Percentiles rank a stretch among this genome's conserved stretches.
These are phyloP conservation scores for Drosophila lacertosa DNA, from an alignment of 1,140 invertebrate species.

Conservation along the genomic window DNA sequence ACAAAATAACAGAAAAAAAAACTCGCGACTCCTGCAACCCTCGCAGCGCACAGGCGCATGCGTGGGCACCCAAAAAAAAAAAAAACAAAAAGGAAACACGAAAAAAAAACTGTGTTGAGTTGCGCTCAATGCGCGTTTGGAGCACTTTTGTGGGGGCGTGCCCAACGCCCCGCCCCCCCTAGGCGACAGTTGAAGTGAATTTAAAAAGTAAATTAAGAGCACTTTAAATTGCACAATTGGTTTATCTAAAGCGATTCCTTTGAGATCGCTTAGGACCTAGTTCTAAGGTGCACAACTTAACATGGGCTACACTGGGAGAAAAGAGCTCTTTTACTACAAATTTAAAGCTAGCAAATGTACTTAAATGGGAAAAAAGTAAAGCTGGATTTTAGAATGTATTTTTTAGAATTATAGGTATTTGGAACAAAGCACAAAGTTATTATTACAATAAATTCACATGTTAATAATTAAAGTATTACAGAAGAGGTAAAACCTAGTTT, in stretches of 20 bases:
- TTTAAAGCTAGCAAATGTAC: too few relatives aligned
- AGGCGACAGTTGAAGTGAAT: conserved; percentile 30
- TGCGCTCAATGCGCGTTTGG: conserved; percentile 19
- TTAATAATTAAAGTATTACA: too few relatives aligned
- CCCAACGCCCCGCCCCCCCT: conserved; percentile 10
- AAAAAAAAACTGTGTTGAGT: conserved; percentile 8
- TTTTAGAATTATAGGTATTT: too few relatives aligned
- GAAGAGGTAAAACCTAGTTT: too few relatives aligned
- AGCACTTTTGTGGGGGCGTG: conserved; percentile 26
- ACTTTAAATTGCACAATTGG: conserved; percentile 9
- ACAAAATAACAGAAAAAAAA: not conserved
- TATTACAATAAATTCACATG: too few relatives aligned
- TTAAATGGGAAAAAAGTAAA: too few relatives aligned
- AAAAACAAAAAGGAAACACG: not conserved
- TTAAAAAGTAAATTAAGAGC: conserved; percentile 27
- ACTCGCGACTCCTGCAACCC: conserved; percentile 21
- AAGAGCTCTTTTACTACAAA: too few relatives aligned
- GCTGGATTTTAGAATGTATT: too few relatives aligned
- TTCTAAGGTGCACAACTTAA: not conserved
- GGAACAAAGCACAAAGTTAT: too few relatives aligned
- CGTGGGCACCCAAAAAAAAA: conserved; percentile 33
- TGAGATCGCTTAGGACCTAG: not conserved
- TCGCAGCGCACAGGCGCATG: conserved; percentile 43
- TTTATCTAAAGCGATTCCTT: not conserved
- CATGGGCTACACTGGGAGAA: not conserved